These are phyloP conservation scores for Numida meleagris DNA, from an alignment of 2,113 vertebrate genomes.

Conservation along the genomic window DNA sequence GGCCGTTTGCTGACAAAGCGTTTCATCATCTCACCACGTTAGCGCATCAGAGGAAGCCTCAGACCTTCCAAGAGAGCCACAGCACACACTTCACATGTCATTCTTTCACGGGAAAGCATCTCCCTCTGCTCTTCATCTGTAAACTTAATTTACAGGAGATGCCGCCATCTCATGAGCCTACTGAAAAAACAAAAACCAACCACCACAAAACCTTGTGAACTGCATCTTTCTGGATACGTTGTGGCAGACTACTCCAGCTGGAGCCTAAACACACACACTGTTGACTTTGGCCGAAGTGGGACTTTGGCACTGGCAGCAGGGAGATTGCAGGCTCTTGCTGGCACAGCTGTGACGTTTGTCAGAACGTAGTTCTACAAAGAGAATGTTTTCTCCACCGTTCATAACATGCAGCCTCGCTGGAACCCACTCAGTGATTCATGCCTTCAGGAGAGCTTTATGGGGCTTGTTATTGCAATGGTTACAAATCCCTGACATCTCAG, in stretches of 20 bases:
- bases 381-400: not conserved
- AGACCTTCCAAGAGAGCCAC: not conserved
- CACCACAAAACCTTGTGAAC: not conserved
- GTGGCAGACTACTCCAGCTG: not conserved
- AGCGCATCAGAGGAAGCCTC: not conserved
- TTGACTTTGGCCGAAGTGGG: not conserved
- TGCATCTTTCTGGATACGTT: not conserved
- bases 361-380: not conserved
- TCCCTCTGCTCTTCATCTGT: not conserved
- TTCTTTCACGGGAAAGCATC: not conserved
- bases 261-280: not conserved
- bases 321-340: not conserved
- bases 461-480: not conserved
- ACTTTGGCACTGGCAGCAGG: not conserved
- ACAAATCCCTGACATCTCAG: not conserved
- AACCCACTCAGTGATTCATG: not conserved
- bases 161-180: not conserved
- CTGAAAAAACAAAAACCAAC: not conserved
- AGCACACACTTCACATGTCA: not conserved
- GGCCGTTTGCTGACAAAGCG: not conserved
- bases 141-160: not conserved
- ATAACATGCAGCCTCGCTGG: accelerated
- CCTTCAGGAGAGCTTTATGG: not conserved
- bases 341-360: not conserved
- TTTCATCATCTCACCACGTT: not conserved